phyloP scores from a whole-genome alignment of 2,797 vertebrate species.

The Peromyscus eremicus region DNA sequence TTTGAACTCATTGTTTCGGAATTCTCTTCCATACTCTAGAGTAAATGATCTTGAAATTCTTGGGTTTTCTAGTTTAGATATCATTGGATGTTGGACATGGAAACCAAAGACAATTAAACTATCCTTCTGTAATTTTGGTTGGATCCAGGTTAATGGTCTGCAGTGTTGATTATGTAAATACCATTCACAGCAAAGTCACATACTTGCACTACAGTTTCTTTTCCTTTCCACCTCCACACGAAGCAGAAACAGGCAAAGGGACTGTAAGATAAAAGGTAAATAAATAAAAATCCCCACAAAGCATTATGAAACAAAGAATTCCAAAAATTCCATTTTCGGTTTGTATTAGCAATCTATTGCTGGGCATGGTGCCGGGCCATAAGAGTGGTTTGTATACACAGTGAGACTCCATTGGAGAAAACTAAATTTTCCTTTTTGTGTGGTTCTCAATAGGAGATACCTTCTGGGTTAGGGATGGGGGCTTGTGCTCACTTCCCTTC shows the following conservation, averaged over 20 bases:
- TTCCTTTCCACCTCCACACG: background rate
- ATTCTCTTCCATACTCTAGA: background rate
- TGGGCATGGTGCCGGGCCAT: background rate
- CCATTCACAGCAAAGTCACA: background rate
- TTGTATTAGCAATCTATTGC: too few relatives aligned
- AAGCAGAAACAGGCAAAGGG: background rate
- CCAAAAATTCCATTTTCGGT: background rate
- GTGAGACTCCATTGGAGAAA: background rate
- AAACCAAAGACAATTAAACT: background rate
- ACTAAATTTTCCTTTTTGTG: background rate
- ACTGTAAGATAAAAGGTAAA: background rate
- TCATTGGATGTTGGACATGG: conserved; percentile 12
- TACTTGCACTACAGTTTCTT: background rate
- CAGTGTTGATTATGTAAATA: background rate
- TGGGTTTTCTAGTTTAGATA: background rate
- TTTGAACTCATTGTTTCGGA: background rate
- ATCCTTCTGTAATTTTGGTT: conserved; percentile 13
- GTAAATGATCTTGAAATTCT: background rate
- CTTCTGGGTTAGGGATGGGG: background rate
- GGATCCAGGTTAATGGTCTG: background rate
- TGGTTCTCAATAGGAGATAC: background rate
- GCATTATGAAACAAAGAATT: background rate
- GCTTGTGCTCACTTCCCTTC: background rate
- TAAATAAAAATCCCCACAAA: background rate
- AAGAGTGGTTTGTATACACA: background rate